These are phyloP conservation scores for Limnothrissa miodon DNA, from an alignment of 2,113 vertebrate species.

Conservation along the genomic window DNA sequence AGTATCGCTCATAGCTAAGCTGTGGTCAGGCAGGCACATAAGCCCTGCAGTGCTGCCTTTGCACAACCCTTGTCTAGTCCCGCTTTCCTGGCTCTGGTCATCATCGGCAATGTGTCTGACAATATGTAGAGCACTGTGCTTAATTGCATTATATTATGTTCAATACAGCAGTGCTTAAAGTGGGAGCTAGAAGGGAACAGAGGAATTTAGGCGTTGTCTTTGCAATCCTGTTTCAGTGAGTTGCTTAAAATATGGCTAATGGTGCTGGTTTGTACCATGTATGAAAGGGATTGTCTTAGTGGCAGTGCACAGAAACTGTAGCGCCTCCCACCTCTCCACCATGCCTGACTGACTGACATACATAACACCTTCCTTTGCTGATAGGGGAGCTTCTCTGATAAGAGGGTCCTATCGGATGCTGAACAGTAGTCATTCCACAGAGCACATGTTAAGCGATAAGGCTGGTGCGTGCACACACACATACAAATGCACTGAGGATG, in stretches of 20 bases:
- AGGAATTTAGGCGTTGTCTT: background rate
- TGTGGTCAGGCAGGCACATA: background rate
- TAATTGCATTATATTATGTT: too few relatives aligned
- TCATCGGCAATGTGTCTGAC: too few relatives aligned
- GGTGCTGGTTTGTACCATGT: background rate
- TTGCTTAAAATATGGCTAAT: background rate
- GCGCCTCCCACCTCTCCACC: too few relatives aligned
- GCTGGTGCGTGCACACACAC: slow-evolving; percentile 23
- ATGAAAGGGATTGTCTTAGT: background rate
- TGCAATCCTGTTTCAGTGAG: background rate
- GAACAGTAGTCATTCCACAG: slow-evolving; percentile 62
- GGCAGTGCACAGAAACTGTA: too few relatives aligned
- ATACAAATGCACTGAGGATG: background rate
- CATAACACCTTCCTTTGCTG: slow-evolving; percentile 53
- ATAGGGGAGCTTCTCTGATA: slow-evolving; percentile 60
- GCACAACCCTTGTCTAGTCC: slow-evolving; percentile 11
- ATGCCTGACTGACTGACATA: background rate
- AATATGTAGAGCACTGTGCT: too few relatives aligned
- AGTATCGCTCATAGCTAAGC: slow-evolving; percentile 16
- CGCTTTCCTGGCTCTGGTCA: background rate
- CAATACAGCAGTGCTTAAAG: too few relatives aligned
- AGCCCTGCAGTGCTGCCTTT: background rate
- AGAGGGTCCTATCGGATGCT: slow-evolving; percentile 56
- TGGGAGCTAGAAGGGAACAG: too few relatives aligned
- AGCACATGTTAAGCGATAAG: slow-evolving; percentile 64